Evolutionary conservation across 2,113 vertebrate genomes (phyloP), one percentile per base, ranked within the genome.

Genomic region (Gopherus flavomarginatus): DNA sequence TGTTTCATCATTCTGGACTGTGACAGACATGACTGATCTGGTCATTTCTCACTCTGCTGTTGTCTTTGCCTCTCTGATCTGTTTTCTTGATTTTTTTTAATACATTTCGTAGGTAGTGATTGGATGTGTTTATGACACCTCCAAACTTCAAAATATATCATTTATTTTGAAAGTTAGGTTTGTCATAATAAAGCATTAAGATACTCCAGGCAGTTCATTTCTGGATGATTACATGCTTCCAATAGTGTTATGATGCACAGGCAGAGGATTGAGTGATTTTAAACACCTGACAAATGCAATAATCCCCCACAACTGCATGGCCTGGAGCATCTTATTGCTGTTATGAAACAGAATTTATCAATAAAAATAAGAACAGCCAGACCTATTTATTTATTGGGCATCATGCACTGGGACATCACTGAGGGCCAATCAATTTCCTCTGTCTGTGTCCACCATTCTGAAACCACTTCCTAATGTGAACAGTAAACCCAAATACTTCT

Each of bases 281-380:
- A 97, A 97, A 97, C 97, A 98, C 96, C 97, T 98, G 97, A 98
- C 98, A 98, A 98, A 96, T 93, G 97, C 98, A 98, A 98, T 98
- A 98, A 98, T 98, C 96, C 95, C 97, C 91, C 82, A 97, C 97
- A 98, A 98, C 97, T 96, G 95, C 97, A 97, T 97, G 97, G 98
- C 98, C 98, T 96, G 97, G 82, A 98, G 98, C 98, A 97, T 98
- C 94, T 98, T 97, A 97, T 94, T 97, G 96, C 97, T 98, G 94
- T 98, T 98, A 98, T 98, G 98, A 98, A 98, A 98, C 97, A 98
- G 97, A 98, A 98, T 98, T 98, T 98, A 98, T 98, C 98, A 98
- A 98, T 98, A 98, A 98, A 98, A 98, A 98, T 98, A 98, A 98
- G 98, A 98, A 98, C 95, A 97, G 96, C 92, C 90, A 97, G 97